Evolutionary conservation across 92 coral and sea anemone species (phyloP).

Genomic region (Epizoanthus stellaris): DNA sequence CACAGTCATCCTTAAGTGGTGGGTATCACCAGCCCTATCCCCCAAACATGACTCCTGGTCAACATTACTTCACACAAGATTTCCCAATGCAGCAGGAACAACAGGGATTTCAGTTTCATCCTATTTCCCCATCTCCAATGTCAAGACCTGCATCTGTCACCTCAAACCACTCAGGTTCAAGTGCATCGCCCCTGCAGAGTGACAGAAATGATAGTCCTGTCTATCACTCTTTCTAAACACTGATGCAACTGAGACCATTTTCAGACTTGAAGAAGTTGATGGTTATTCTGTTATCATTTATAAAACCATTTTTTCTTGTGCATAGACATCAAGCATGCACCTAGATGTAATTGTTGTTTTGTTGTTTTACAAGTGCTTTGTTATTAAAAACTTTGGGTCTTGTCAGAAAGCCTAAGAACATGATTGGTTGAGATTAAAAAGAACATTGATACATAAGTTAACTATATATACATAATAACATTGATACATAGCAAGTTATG

Average conservation of each 20-base stretch:
- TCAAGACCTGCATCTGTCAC: constrained; percentile 37
- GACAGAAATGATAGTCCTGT: constrained; percentile 36
- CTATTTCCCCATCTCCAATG: constrained; percentile 31
- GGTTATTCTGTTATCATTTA: constrained; percentile 21
- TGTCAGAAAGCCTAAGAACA: constrained; percentile 31
- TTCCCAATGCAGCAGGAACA: constrained; percentile 24
- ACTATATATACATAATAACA: constrained; percentile 19
- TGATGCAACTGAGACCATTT: constrained; percentile 4
- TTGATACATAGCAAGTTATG: constrained; percentile 26
- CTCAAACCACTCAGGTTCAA: constrained; percentile 34
- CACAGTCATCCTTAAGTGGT: constrained; percentile 27
- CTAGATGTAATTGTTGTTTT: constrained; percentile 23
- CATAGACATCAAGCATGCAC: constrained; percentile 25
- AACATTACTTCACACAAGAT: constrained; percentile 22
- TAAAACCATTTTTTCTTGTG: constrained; percentile 25
- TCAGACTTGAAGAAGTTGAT: constrained; percentile 15
- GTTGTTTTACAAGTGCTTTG: constrained; percentile 26
- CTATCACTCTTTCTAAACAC: constrained; percentile 45
- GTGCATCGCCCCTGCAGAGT: constrained; percentile 38
- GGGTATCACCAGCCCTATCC: constrained; percentile 26
- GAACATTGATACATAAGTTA: constrained; percentile 26
- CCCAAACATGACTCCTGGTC: constrained; percentile 19
- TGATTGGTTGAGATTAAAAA: constrained; percentile 27
- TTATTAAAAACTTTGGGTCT: constrained; percentile 22
- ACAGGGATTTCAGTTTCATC: constrained; percentile 41